Evolutionary conservation across 1,140 invertebrate species (phyloP).

Genomic region (Ectropis grisescens): DNA sequence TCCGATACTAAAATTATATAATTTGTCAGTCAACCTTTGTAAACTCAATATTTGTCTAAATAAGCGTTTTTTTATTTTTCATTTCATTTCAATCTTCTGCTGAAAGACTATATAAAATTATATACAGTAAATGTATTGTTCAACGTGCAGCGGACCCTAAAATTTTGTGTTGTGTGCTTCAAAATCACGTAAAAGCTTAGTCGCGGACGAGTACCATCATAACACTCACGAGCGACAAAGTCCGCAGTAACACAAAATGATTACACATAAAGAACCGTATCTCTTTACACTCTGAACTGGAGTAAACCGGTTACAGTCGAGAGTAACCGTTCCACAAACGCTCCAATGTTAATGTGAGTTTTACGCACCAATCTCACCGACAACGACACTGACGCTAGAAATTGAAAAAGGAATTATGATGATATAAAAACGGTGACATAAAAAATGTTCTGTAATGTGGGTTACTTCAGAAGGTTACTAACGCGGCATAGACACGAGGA

Average conservation of each 20-base stretch:
- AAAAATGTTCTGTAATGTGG: constrained; percentile 17
- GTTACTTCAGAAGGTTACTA: neutral
- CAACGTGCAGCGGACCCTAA: too few relatives aligned
- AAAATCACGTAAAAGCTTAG: too few relatives aligned
- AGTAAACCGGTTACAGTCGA: constrained; percentile 58
- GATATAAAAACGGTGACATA: constrained; percentile 45
- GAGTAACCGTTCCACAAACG: constrained; percentile 51
- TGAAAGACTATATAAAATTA: too few relatives aligned
- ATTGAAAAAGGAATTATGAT: constrained; percentile 62
- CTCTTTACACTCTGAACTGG: constrained; percentile 57
- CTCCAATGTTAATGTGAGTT: constrained; percentile 62
- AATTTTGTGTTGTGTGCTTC: too few relatives aligned
- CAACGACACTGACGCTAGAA: constrained; percentile 34
- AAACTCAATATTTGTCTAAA: too few relatives aligned
- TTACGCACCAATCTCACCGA: constrained; percentile 58
- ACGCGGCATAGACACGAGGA: constrained; percentile 23
- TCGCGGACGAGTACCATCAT: too few relatives aligned
- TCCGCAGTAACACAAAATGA: constrained; percentile 60
- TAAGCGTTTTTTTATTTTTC: too few relatives aligned
- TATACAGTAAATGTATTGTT: too few relatives aligned
- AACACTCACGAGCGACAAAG: constrained; percentile 19
- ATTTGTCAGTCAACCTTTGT: too few relatives aligned
- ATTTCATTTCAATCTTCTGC: too few relatives aligned
- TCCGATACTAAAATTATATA: too few relatives aligned
- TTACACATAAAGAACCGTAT: constrained; percentile 67